These are phyloP conservation scores for Rhogogaster chlorosoma DNA, from an alignment of 2,888 invertebrate species.

Conservation along the genomic window DNA sequence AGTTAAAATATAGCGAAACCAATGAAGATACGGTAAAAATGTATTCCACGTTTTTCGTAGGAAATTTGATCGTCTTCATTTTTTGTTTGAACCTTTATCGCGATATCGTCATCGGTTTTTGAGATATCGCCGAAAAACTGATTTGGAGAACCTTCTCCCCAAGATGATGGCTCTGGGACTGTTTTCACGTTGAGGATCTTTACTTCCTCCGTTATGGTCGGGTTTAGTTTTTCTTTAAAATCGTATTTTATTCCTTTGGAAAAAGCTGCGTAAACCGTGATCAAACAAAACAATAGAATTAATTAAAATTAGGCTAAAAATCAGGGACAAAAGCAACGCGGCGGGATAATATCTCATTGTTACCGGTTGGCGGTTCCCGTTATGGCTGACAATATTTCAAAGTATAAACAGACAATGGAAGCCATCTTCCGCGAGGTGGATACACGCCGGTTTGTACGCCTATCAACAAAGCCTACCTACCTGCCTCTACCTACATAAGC, in stretches of 20 bases:
- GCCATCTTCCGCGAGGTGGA: constrained; percentile 66
- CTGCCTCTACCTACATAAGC: constrained; percentile 58
- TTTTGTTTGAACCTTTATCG: fast-evolving
- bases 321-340: constrained; percentile 42
- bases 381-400: constrained; percentile 74
- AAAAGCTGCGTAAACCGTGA: neutral
- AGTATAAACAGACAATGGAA: constrained; percentile 71
- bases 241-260: neutral
- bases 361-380: constrained; percentile 57
- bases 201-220: no score
- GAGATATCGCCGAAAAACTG: neutral
- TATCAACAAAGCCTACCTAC: constrained; percentile 42
- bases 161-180: neutral
- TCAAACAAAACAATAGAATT: constrained; percentile 58
- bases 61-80: neutral
- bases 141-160: neutral
- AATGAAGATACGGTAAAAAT: neutral
- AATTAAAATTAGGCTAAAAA: constrained; percentile 70
- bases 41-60: neutral
- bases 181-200: neutral
- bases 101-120: neutral
- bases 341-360: constrained; percentile 34
- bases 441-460: constrained; percentile 24
- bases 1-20: neutral
- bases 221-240: no score